A percentile compares a stretch with the other conserved stretches of the same genome.
These are phyloP conservation scores for Poeciliopsis infans DNA, from an alignment of 2,797 vertebrate species.

Conservation along the genomic window DNA sequence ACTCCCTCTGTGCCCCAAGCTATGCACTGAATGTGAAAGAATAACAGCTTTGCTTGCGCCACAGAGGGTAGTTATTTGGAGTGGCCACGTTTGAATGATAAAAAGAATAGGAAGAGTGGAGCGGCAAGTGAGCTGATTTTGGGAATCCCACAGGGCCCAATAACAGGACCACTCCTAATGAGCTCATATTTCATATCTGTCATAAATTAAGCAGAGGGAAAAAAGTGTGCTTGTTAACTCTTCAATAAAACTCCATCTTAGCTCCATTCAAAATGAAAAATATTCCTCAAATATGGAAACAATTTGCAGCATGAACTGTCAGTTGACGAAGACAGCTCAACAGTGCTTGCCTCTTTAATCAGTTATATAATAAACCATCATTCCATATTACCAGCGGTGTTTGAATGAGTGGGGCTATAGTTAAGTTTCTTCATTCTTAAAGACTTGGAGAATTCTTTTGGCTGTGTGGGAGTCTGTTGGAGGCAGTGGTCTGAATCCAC, in stretches of 20 bases:
- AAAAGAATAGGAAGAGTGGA: constrained; percentile 70
- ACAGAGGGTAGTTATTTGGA: constrained; percentile 68
- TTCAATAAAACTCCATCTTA: constrained; percentile 27
- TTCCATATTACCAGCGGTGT: constrained; percentile 29
- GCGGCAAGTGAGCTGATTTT: constrained; percentile 49
- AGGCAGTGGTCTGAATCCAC: constrained; percentile 76
- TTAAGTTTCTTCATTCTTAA: constrained; percentile 60
- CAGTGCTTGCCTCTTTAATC: constrained; percentile 35
- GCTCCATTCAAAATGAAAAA: constrained; percentile 48
- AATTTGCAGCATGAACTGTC: constrained; percentile 47
- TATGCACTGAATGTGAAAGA: constrained; percentile 81
- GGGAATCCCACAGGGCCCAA: constrained; percentile 69
- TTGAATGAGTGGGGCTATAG: constrained; percentile 25
- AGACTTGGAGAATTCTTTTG: constrained; percentile 70
- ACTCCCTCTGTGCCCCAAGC: constrained; percentile 73
- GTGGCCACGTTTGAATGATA: constrained; percentile 67
- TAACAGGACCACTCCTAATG: constrained; percentile 74
- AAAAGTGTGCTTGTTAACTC: constrained; percentile 53
- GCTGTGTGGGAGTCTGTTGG: constrained; percentile 76
- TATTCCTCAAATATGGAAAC: constrained; percentile 34
- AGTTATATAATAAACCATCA: constrained; percentile 48
- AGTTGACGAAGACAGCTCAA: constrained; percentile 47
- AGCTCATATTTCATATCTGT: constrained; percentile 76
- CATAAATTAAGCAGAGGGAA: constrained; percentile 54
- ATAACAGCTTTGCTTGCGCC: constrained; percentile 72